A percentile compares a stretch with the other conserved stretches of the same genome.
Evolutionary conservation across 2,113 vertebrate genomes (phyloP).

Genomic region (Ceyx margarethae): DNA sequence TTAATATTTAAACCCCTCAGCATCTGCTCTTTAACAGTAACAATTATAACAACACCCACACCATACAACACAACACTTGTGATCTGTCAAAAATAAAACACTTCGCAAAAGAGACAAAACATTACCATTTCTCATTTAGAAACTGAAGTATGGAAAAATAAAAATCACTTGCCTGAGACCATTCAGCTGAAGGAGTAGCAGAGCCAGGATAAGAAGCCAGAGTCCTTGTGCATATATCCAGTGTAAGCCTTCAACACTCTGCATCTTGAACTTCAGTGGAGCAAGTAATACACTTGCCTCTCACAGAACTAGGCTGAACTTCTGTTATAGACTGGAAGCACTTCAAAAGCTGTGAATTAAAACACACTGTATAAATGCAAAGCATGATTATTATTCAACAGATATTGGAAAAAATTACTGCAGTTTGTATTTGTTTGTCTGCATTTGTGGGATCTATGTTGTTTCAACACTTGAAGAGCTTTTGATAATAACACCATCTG

Average conservation of each 20-base stretch:
- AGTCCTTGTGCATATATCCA: background rate
- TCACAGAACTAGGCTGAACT: background rate
- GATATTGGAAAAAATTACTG: constrained; percentile 48
- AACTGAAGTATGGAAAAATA: background rate
- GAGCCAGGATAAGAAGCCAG: background rate
- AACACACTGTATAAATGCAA: constrained; percentile 1
- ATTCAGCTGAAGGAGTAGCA: background rate
- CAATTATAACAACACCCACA: fast-evolving
- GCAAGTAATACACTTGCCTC: background rate
- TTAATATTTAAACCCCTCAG: background rate
- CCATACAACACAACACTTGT: background rate
- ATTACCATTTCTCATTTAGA: background rate
- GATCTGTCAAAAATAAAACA: background rate
- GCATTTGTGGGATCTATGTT: constrained; percentile 51
- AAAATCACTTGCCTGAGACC: background rate
- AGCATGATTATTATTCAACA: constrained; percentile 27
- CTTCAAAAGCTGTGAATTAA: constrained; percentile 37
- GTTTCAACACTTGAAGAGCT: constrained; percentile 61
- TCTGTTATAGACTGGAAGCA: background rate
- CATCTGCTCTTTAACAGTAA: background rate
- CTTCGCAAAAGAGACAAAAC: background rate
- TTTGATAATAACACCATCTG: constrained; percentile 70
- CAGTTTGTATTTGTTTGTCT: constrained; percentile 54
- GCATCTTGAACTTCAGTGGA: background rate
- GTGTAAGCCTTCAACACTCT: fast-evolving